Conservation (phyloP, 2,888 invertebrate genomes). For the Drosophila nr. perissopoda region DNA sequence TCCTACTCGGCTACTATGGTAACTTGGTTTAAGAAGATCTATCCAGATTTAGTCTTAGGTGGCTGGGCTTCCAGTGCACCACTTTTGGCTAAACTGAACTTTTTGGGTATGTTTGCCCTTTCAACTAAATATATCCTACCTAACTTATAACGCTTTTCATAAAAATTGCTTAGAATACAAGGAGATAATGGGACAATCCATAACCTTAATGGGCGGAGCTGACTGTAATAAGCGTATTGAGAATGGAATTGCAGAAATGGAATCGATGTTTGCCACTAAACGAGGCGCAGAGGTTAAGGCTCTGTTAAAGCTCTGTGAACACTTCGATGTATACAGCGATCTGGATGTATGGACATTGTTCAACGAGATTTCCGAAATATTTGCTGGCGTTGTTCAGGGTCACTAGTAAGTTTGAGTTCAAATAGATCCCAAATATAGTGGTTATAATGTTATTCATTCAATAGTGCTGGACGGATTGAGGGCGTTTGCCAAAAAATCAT, state of each 20-base stretch:
- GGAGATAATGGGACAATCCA: slow-evolving; percentile 82
- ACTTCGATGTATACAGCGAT: slow-evolving; percentile 78
- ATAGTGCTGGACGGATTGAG: slow-evolving; percentile 76
- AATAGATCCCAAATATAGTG: not conserved
- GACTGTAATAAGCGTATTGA: slow-evolving; percentile 81
- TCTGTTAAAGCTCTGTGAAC: slow-evolving; percentile 80
- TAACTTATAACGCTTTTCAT: not conserved
- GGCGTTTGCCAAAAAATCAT: slow-evolving; percentile 71
- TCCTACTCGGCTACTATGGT: slow-evolving; percentile 90
- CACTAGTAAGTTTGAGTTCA: slow-evolving; percentile 70
- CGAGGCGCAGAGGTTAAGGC: slow-evolving; percentile 74
- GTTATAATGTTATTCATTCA: not conserved
- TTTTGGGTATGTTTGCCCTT: slow-evolving; percentile 82
- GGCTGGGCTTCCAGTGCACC: slow-evolving; percentile 89
- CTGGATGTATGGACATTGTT: slow-evolving; percentile 82
- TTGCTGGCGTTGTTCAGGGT: slow-evolving; percentile 81
- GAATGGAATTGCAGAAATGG: slow-evolving; percentile 79
- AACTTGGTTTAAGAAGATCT: slow-evolving; percentile 88
- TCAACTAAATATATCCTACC: not conserved
- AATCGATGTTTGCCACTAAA: slow-evolving; percentile 73
- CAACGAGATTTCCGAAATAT: slow-evolving; percentile 80
- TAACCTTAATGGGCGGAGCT: slow-evolving; percentile 78
- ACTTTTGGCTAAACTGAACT: slow-evolving; percentile 88
- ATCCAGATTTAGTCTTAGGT: slow-evolving; percentile 88
- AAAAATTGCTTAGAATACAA: slow-evolving; percentile 80